phyloP scores from a whole-genome alignment of 2,888 invertebrate species.

The Aleiodes alternator region DNA sequence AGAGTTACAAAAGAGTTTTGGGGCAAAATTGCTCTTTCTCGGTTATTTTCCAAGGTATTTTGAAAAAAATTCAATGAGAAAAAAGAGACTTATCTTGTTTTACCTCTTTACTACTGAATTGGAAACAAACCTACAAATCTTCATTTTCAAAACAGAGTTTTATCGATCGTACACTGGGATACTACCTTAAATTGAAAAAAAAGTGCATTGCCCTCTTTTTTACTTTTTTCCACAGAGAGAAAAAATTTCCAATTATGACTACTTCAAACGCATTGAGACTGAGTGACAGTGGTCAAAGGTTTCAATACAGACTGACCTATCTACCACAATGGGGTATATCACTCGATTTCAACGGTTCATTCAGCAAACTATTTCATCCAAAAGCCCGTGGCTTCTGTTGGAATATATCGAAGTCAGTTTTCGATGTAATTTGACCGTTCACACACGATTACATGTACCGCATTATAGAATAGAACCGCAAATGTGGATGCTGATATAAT shows the following conservation, averaged over 20 bases:
- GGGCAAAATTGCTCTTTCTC: too few species aligned
- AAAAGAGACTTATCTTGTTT: too few species aligned
- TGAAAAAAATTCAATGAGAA: too few species aligned
- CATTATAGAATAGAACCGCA: constrained; percentile 33
- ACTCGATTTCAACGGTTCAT: constrained; percentile 27
- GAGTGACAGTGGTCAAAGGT: constrained; percentile 19
- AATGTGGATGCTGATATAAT: constrained; percentile 2
- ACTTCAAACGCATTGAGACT: constrained; percentile 10
- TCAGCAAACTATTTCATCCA: constrained; percentile 14
- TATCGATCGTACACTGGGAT: too few species aligned
- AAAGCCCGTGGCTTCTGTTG: not conserved
- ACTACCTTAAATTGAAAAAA: too few species aligned
- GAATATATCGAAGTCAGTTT: constrained; percentile 35
- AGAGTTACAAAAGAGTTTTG: too few species aligned
- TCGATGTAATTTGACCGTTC: constrained; percentile 44
- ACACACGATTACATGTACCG: constrained; percentile 46
- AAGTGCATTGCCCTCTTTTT: too few species aligned
- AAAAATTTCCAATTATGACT: constrained; percentile 23
- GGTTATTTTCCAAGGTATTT: too few species aligned
- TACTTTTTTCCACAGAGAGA: not conserved
- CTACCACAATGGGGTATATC: constrained; percentile 20
- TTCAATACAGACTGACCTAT: constrained; percentile 15
- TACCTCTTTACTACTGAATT: too few species aligned
- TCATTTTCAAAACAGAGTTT: too few species aligned
- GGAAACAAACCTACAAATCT: too few species aligned